These are phyloP conservation scores for Deilephila elpenor DNA, from an alignment of 2,888 invertebrate genomes.

Conservation along the genomic window DNA sequence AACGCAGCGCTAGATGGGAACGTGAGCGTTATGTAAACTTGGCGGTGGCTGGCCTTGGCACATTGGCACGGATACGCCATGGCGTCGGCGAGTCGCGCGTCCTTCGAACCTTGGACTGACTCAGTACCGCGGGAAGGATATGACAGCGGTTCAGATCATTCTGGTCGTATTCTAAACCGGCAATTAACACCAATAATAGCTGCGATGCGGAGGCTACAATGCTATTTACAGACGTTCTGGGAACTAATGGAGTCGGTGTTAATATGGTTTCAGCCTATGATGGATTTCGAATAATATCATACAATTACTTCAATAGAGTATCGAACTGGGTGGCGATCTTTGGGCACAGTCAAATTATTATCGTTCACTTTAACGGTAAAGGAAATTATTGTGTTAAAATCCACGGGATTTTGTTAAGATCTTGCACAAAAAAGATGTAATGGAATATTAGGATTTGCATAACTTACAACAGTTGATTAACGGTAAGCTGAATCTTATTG, in stretches of 20 bases:
- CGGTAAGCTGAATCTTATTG: too few relatives aligned
- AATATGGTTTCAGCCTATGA: background rate
- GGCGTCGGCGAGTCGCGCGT: slow-evolving; percentile 45
- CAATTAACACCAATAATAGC: slow-evolving; percentile 21
- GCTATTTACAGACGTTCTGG: background rate
- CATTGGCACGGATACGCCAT: slow-evolving; percentile 58
- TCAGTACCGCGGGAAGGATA: slow-evolving; percentile 24
- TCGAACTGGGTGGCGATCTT: too few relatives aligned
- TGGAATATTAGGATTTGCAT: too few relatives aligned
- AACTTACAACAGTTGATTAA: too few relatives aligned
- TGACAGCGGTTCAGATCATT: slow-evolving; percentile 4
- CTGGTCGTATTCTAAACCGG: slow-evolving; percentile 2
- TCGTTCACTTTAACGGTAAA: too few relatives aligned
- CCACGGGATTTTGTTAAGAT: too few relatives aligned
- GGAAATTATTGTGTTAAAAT: too few relatives aligned
- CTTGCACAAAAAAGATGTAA: too few relatives aligned
- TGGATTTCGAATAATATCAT: background rate
- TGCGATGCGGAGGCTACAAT: background rate
- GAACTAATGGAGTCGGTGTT: slow-evolving; percentile 8
- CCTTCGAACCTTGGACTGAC: slow-evolving; percentile 41
- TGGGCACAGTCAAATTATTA: too few relatives aligned
- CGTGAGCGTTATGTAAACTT: slow-evolving; percentile 61
- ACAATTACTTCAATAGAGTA: too few relatives aligned
- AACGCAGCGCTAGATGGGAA: slow-evolving; percentile 42
- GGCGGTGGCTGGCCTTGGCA: slow-evolving; percentile 61